Conservation (phyloP, 2,797 vertebrate genomes). For the Pipistrellus pipistrellus region DNA sequence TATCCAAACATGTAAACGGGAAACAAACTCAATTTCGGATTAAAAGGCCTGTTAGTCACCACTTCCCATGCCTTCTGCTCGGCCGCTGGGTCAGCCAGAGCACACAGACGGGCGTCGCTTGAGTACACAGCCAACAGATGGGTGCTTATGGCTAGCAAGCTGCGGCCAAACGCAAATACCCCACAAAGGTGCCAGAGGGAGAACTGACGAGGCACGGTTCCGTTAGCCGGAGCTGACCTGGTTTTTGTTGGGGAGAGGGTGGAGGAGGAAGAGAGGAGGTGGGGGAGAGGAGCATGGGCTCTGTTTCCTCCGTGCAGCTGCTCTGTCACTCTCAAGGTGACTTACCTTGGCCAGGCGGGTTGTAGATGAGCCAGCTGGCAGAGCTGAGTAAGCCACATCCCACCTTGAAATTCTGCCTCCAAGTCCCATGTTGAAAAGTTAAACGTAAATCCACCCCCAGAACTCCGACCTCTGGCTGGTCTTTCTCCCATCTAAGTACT, state of each 20-base stretch:
- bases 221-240: background rate
- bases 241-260: background rate
- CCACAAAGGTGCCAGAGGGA: background rate
- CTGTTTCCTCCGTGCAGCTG: background rate
- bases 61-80: background rate
- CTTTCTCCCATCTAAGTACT: too few relatives aligned
- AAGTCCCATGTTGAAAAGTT: background rate
- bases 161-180: background rate
- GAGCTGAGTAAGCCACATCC: background rate
- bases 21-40: background rate
- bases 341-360: background rate
- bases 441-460: background rate
- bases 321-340: background rate
- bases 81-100: background rate
- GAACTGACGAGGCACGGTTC: background rate
- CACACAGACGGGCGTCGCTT: background rate
- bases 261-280: accelerated
- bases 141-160: background rate
- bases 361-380: background rate
- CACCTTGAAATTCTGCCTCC: background rate
- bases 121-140: background rate
- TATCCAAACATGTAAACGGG: background rate
- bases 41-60: background rate
- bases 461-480: too few relatives aligned
- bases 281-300: background rate